Percentiles rank a stretch among this genome's conserved stretches.
Conservation (phyloP, 2,797 vertebrate species). For the Petrocephalus schoutedeni region DNA sequence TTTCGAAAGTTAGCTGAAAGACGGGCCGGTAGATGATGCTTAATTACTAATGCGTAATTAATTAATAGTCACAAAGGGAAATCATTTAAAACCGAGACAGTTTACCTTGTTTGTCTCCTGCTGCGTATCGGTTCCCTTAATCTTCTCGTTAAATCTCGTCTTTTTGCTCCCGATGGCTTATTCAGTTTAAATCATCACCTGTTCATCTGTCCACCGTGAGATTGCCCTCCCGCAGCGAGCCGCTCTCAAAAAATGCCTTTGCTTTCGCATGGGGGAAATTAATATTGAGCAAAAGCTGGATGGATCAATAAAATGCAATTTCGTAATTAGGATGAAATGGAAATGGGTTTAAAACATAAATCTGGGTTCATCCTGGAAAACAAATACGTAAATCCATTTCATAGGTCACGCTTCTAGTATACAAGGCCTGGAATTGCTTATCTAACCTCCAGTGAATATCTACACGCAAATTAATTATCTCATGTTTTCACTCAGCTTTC, state of each 20-base stretch:
- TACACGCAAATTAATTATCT: neutral
- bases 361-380: neutral
- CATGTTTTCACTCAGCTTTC: neutral
- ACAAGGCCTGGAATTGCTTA: neutral
- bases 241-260: neutral
- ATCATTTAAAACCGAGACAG: constrained; percentile 30
- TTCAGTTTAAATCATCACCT: constrained; percentile 38
- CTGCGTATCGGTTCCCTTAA: constrained; percentile 36
- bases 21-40: constrained; percentile 24
- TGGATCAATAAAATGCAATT: neutral
- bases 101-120: constrained; percentile 33
- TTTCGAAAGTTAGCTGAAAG: constrained; percentile 25
- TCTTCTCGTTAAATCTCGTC: constrained; percentile 38
- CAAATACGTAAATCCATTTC: neutral
- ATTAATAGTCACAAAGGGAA: constrained; percentile 35
- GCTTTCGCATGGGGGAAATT: constrained; percentile 3
- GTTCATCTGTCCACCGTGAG: constrained; percentile 27
- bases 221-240: constrained; percentile 19
- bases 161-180: constrained; percentile 36
- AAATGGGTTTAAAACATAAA: neutral
- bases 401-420: neutral
- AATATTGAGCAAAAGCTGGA: neutral
- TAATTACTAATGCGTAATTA: constrained; percentile 29
- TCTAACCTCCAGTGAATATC: neutral
- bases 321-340: neutral